Evolutionary conservation across 2,888 invertebrate species (phyloP).

Genomic region (Leptinotarsa haldemani): DNA sequence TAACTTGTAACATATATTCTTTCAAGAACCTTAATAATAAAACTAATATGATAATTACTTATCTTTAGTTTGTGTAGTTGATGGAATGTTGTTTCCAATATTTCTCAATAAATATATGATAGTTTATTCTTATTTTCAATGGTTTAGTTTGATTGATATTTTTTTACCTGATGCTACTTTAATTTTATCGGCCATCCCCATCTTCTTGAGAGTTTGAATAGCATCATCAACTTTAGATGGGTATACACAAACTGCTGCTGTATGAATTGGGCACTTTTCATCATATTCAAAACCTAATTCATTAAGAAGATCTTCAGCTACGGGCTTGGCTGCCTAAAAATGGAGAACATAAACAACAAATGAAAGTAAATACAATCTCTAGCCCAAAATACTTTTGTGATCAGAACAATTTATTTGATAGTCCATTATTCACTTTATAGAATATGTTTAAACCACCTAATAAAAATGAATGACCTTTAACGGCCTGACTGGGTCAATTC

Average conservation of each 20-base stretch:
- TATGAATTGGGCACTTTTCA: constrained; percentile 67
- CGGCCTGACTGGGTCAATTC: no score
- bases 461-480: no score
- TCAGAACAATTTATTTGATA: no score
- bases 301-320: constrained; percentile 53
- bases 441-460: no score
- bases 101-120: not conserved
- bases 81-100: no score
- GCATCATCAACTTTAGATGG: constrained; percentile 87
- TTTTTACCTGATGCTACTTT: constrained; percentile 83
- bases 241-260: constrained; percentile 96
- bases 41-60: no score
- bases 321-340: constrained; percentile 61
- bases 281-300: constrained; percentile 61
- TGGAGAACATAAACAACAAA: not conserved
- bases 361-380: not conserved
- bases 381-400: not conserved
- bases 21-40: no score
- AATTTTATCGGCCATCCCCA: constrained; percentile 70
- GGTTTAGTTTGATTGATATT: not conserved
- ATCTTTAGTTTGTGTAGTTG: no score
- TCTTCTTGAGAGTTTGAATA: constrained; percentile 69
- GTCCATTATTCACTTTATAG: no score
- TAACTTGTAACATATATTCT: no score
- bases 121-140: not conserved